Conservation (phyloP, 2,797 vertebrate genomes). For the Pseudochromis fuscus region DNA sequence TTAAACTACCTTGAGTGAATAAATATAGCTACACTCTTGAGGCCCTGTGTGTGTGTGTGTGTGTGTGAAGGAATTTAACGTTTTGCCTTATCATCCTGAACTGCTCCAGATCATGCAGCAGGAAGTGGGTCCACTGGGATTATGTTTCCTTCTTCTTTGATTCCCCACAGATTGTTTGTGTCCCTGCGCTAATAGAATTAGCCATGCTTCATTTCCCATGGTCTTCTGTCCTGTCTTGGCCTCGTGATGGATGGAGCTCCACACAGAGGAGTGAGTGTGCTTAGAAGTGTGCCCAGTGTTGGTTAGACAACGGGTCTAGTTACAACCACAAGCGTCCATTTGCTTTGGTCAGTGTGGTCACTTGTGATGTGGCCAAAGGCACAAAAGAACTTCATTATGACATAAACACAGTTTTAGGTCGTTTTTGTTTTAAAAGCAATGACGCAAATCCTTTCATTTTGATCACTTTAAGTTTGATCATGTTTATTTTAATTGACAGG, state of each 20-base stretch:
- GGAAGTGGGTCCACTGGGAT: slow-evolving; percentile 79
- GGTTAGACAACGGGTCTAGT: slow-evolving; percentile 57
- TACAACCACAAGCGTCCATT: slow-evolving; percentile 58
- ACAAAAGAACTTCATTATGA: slow-evolving; percentile 11
- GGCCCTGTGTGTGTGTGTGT: slow-evolving; percentile 7
- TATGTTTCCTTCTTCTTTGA: slow-evolving; percentile 77
- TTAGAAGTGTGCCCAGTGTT: slow-evolving; percentile 75
- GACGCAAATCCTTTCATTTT: too few relatives aligned
- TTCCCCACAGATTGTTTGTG: slow-evolving; percentile 84
- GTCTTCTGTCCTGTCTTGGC: slow-evolving; percentile 75
- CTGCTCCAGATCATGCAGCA: slow-evolving; percentile 83
- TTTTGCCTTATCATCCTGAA: slow-evolving; percentile 82
- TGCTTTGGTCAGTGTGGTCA: slow-evolving; percentile 59
- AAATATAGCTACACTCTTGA: neutral
- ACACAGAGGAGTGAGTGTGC: slow-evolving; percentile 67
- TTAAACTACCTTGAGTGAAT: slow-evolving; percentile 18
- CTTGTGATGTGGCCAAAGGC: slow-evolving; percentile 41
- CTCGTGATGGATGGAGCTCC: slow-evolving; percentile 74
- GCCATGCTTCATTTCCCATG: slow-evolving; percentile 85
- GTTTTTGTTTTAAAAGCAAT: neutral
- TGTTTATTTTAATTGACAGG: neutral
- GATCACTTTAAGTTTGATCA: neutral
- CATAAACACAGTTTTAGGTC: neutral
- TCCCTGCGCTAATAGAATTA: slow-evolving; percentile 85
- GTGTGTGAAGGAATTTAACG: slow-evolving; percentile 72